A percentile compares a stretch with the other conserved stretches of the same genome.
These are phyloP conservation scores for Epinephelus cyanopodus DNA, from an alignment of 2,113 vertebrate genomes.

Conservation along the genomic window DNA sequence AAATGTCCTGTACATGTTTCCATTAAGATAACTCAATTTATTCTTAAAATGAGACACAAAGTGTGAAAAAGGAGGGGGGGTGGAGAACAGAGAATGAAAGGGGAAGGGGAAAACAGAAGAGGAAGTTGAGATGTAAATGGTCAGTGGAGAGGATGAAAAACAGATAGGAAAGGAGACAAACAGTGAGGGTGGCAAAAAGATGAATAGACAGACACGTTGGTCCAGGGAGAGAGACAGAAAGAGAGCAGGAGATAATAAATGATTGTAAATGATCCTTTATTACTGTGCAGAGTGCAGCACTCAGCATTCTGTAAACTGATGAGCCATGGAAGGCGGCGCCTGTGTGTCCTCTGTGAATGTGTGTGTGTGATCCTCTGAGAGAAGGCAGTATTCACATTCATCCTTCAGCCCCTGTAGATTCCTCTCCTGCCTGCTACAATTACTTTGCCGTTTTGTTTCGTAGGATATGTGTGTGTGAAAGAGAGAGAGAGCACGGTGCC, in stretches of 20 bases:
- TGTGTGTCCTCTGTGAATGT: slow-evolving; percentile 15
- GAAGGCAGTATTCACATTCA: slow-evolving; percentile 54
- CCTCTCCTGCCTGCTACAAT: slow-evolving; percentile 56
- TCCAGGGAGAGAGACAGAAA: slow-evolving; percentile 16
- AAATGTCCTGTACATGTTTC: slow-evolving; percentile 1
- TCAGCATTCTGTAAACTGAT: slow-evolving; percentile 73
- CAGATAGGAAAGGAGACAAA: neutral
- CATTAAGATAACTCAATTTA: slow-evolving; percentile 35
- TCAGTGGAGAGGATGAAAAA: neutral
- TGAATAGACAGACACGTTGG: slow-evolving; percentile 39
- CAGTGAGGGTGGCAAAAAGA: slow-evolving; percentile 3
- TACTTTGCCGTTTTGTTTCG: slow-evolving; percentile 55
- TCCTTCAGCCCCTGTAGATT: slow-evolving; percentile 58
- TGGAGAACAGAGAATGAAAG: neutral
- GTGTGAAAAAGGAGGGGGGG: neutral
- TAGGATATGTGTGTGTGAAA: neutral
- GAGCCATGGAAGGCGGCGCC: slow-evolving; percentile 51
- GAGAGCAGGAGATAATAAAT: slow-evolving; percentile 53
- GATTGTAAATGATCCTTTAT: slow-evolving; percentile 71
- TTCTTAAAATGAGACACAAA: neutral
- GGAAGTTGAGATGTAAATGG: neutral
- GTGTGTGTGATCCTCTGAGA: slow-evolving; percentile 46
- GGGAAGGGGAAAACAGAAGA: neutral
- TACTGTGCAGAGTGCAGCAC: slow-evolving; percentile 59
- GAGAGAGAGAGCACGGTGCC: neutral